These are phyloP conservation scores for Sandelia bainsii DNA, from an alignment of 2,797 vertebrate species.

Conservation along the genomic window DNA sequence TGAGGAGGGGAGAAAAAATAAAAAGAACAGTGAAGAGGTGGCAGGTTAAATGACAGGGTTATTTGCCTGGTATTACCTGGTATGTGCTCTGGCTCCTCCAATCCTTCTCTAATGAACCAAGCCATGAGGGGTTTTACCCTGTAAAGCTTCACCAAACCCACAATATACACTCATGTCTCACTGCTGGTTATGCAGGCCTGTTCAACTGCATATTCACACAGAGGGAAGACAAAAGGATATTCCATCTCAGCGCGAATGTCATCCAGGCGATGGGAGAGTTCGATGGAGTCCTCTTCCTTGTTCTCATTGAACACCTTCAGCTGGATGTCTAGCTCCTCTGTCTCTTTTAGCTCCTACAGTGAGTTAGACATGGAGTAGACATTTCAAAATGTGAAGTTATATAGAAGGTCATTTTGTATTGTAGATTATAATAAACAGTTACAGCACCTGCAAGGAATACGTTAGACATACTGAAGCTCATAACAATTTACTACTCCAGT, in stretches of 20 bases:
- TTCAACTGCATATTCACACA: slow-evolving; percentile 56
- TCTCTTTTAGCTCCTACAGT: slow-evolving; percentile 93
- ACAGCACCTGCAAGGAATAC: neutral
- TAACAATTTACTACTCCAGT: neutral
- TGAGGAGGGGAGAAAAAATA: slow-evolving; percentile 43
- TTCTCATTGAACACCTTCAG: slow-evolving; percentile 99
- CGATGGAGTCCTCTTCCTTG: slow-evolving; percentile 96
- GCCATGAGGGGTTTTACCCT: slow-evolving; percentile 64
- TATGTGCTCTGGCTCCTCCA: slow-evolving; percentile 66
- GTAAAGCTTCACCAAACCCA: slow-evolving; percentile 68
- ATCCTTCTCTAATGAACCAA: slow-evolving; percentile 81
- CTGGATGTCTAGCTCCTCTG: slow-evolving; percentile 98
- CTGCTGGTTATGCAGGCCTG: slow-evolving; percentile 25
- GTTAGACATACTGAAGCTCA: neutral
- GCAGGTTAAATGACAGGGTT: slow-evolving; percentile 63
- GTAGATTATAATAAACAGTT: neutral
- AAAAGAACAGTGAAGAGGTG: slow-evolving; percentile 32
- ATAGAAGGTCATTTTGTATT: slow-evolving; percentile 23
- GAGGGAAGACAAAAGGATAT: slow-evolving; percentile 92
- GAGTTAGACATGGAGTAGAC: slow-evolving; percentile 19
- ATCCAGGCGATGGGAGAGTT: slow-evolving; percentile 94
- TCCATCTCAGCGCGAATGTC: slow-evolving; percentile 99
- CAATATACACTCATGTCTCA: slow-evolving; percentile 48
- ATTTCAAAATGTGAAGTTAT: slow-evolving; percentile 16
- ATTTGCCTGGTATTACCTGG: slow-evolving; percentile 69